These are phyloP conservation scores for Perizoma flavofasciatum DNA, from an alignment of 2,888 invertebrate genomes.

Conservation along the genomic window DNA sequence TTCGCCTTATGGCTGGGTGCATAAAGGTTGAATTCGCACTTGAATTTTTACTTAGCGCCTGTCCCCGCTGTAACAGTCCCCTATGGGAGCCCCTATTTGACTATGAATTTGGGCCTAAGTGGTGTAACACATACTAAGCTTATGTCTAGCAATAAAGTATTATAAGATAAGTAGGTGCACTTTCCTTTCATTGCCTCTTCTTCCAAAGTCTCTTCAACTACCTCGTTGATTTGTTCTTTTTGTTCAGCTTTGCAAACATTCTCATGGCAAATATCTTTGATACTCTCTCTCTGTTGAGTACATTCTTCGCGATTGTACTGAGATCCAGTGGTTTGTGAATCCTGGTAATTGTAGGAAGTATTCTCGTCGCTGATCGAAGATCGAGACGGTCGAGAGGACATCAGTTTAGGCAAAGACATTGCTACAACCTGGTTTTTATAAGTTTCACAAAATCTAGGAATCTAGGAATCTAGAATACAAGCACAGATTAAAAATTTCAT, in stretches of 20 bases:
- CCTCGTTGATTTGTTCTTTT: background rate
- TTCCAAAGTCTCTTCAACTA: slow-evolving; percentile 1
- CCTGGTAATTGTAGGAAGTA: slow-evolving; percentile 6
- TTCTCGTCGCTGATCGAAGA: slow-evolving; percentile 3
- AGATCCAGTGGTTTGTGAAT: background rate
- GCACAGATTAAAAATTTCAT: too few species aligned
- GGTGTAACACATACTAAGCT: too few species aligned
- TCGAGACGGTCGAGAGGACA: background rate
- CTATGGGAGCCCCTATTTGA: too few species aligned
- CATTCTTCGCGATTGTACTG: background rate
- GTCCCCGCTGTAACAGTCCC: too few species aligned
- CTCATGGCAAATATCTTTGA: background rate
- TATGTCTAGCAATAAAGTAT: too few species aligned
- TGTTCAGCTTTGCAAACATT: background rate
- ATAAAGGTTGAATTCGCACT: too few species aligned
- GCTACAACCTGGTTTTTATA: background rate
- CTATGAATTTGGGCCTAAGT: too few species aligned
- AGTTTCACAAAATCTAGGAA: too few species aligned
- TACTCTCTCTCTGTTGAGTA: too few species aligned
- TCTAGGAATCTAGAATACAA: too few species aligned
- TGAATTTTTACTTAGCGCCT: too few species aligned
- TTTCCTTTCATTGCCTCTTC: slow-evolving; percentile 6
- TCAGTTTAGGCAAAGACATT: slow-evolving; percentile 1
- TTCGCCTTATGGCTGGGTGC: too few species aligned
- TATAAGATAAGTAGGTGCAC: background rate